Evolutionary conservation across 2,797 vertebrate genomes (phyloP), one percentile per base, ranked within the genome.

Genomic region (Pempheris klunzingeri): DNA sequence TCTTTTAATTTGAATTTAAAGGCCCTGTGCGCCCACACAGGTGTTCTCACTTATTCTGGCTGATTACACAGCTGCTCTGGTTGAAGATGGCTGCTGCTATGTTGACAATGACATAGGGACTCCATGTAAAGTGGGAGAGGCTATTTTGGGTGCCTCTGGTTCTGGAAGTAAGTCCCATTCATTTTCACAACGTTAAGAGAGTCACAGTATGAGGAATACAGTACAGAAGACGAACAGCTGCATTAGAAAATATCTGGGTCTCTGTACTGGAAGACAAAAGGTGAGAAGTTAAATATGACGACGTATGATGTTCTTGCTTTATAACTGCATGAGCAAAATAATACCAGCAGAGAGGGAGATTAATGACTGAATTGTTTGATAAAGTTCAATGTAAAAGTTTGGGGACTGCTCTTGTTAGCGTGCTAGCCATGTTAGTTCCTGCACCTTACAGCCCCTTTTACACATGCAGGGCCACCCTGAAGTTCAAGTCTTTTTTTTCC

Each of bases 11-110:
- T 20, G 4, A 22, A 26, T 36, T 49, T 26, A 58, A 52, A 39
- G 9, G 36, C 4, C 20, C 18, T 18, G 38, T 14, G 26, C 50
- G 41, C 22, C 13, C 34, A 57, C 54, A 52, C 34, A 5, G 64
- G n/a, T 53, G 57, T 43, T 74, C 30, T 26, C 18, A 41, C 5
- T 60, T 53, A 61, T 43, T 74, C 30, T 26, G 22, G 49, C 5
- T 60, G 60, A 50, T 47, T 60, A 9, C 6, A 62, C 7, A 49
- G 32, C 50, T 5, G 18, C 39, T 54, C 30, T 18, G n/a, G 34
- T 26, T 66, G 15, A 67, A 55, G 20, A 67, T 10, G 12, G 24
- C 15, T 43, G 54, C 30, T 34, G 46, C n/a, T 9, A 18, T 7
- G 28, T 54, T 38, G 30, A 54, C 20, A 53, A 53, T 58, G 3